Evolutionary conservation across 2,113 vertebrate genomes (phyloP), one percentile per base, ranked within the genome.

Genomic region (Emydocephalus ijimae): DNA sequence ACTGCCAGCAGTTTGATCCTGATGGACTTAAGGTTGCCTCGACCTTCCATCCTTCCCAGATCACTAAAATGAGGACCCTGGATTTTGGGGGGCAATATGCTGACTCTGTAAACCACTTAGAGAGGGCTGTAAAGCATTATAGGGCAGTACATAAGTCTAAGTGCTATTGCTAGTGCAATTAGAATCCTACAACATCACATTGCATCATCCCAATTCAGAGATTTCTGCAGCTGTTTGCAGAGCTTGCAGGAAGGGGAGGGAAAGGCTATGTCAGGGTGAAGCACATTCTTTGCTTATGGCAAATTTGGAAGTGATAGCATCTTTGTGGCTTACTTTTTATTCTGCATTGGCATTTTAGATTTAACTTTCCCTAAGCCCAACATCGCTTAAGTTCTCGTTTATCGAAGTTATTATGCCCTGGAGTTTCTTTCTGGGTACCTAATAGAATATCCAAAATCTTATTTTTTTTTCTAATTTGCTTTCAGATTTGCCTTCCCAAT

Each of bases 251-350:
- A 52, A 85, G 9, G 85, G 55, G 61, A 90, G 23, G 50, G 5
- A 87, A 55, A 90, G 89, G 86, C 9, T 39, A 21, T 92, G n/a
- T 39, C 21, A 0, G 0, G 5, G 8, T 24, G 59, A 39, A 39
- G 59, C 6, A 3, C 0, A 55, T 8, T 29, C 26, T 91, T 93
- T 14, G 57, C 50, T 48, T 3, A 0, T 24, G 69, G 0, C 0
- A 45, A 5, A 3, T 90, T 48, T 52, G 57, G 85, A 74, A 95
- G 29, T 0, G 5, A 39, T 20, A 5, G 12, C 48, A 10, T 0
- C n/a, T 91, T 86, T 45, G 74, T 48, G n/a, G 34, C n/a, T 43
- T 54, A 0, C n/a, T 93, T 89, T 91, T 45, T 26, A 89, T 14
- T 26, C 21, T 34, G 1, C 12, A 50, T 24, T 1, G 2, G 12